Evolutionary conservation across 2,888 invertebrate genomes (phyloP).

Genomic region (Chrysolina americana): DNA sequence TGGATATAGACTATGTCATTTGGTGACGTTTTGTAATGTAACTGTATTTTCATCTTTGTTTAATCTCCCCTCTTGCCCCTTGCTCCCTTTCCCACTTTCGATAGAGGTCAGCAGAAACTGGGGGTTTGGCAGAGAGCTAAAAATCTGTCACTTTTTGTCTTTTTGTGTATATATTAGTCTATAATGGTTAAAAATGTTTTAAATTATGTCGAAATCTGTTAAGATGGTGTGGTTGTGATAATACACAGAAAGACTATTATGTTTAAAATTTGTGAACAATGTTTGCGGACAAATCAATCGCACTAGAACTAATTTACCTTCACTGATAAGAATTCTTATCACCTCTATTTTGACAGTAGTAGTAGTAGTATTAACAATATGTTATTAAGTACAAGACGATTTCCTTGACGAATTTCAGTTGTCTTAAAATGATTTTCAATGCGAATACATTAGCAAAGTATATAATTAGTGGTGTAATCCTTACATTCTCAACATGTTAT

Average conservation of each 20-base stretch:
- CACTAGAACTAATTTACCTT: constrained; percentile 1
- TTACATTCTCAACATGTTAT: constrained; percentile 48
- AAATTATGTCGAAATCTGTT: constrained; percentile 16
- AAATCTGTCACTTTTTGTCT: constrained; percentile 1
- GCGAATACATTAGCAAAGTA: constrained; percentile 51
- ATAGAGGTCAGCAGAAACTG: not conserved
- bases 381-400: constrained; percentile 55
- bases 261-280: constrained; percentile 12
- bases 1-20: too few species aligned
- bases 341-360: constrained; percentile 48
- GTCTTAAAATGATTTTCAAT: constrained; percentile 58
- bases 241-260: not conserved
- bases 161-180: too few species aligned
- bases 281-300: not conserved
- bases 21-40: too few species aligned
- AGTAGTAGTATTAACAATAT: constrained; percentile 54
- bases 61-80: not conserved
- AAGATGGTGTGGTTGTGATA: not conserved
- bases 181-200: not conserved
- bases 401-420: constrained; percentile 59
- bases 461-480: constrained; percentile 49
- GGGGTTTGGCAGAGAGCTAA: not conserved
- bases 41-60: not conserved
- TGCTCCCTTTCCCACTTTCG: not conserved
- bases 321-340: constrained; percentile 49